Base-by-base conservation (phyloP, 2,797 vertebrate genomes). In the Rousettus madagascariensis region DNA sequence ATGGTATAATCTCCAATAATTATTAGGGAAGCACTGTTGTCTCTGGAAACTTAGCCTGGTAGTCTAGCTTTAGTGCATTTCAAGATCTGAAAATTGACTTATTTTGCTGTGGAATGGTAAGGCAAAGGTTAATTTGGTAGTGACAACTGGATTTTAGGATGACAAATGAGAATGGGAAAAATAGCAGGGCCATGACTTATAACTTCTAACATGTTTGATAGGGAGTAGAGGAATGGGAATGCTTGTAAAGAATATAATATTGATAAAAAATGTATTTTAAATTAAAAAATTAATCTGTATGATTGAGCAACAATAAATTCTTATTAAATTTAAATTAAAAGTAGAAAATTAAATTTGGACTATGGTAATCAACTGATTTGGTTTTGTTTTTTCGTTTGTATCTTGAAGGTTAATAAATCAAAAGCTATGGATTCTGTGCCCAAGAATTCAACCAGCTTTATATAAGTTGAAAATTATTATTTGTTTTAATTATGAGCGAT, bases 381-480 rank as follows among this genome's bases (percentile, higher is more conserved):
- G 5, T 46, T 96, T 87, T 91, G 22, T 68, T n/a, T 69, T 95
- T 85, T 78, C 15, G 11, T 82, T 86, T 91, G 10, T 46, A 66
- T 74, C 79, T 74, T 93, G 36, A 83, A 65, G 22, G 16, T 83
- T 78, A 94, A 75, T 71, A 61, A 41, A 78, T 65, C 30, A 74
- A 93, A 92, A 78, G 51, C 43, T 79, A 75, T 49, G 53, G 63
- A 20, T 80, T 86, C 36, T 66, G 11, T 74, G 57, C 41, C 28
- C 71, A 83, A 68, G 68, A 59, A 69, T 74, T 82, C 71, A 92
- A 43, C 8, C 38, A 82, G 8, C 80, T 91, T 93, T 74, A 85
- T 49, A 7, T n/a, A 95, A 65, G 7, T 36, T 33, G 13, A 30
- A 86, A 92, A 83, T 43, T 71, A 83, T 59, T 91, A 88, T 83